A percentile compares a stretch with the other conserved stretches of the same genome.
Evolutionary conservation across 1,140 invertebrate genomes (phyloP).

Genomic region (Drosophila serrata): DNA sequence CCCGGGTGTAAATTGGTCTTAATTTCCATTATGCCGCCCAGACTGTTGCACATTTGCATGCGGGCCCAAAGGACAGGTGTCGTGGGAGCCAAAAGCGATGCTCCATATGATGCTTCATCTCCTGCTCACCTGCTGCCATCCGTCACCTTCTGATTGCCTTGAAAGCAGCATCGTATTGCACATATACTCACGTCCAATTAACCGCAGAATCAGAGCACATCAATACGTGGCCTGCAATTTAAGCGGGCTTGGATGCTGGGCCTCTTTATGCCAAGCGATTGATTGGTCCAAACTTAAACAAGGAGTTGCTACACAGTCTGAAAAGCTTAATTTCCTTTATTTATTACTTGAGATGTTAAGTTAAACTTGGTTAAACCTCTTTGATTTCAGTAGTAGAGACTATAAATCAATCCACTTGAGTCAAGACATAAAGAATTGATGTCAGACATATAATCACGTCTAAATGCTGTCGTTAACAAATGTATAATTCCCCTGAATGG

Average conservation of each 20-base stretch:
- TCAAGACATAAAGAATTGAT: not conserved
- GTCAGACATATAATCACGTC: conserved; percentile 6
- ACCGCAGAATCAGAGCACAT: conserved; percentile 41
- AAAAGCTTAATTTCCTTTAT: not conserved
- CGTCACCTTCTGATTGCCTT: conserved; percentile 17
- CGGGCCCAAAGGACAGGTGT: conserved; percentile 26
- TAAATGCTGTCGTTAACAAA: conserved; percentile 5
- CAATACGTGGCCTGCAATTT: conserved; percentile 35
- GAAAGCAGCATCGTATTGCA: not conserved
- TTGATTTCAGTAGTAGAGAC: not conserved
- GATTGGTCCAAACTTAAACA: conserved; percentile 6
- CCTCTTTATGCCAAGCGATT: conserved; percentile 6
- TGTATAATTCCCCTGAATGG: conserved; percentile 5
- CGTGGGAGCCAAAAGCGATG: conserved; percentile 8
- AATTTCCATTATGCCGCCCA: conserved; percentile 28
- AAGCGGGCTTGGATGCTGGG: conserved; percentile 19
- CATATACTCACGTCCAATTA: conserved; percentile 34
- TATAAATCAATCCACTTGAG: conserved; percentile 6
- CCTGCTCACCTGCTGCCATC: conserved; percentile 4
- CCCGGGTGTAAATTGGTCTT: conserved; percentile 27
- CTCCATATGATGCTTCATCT: not conserved
- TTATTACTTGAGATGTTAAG: not conserved
- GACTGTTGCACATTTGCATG: conserved; percentile 46
- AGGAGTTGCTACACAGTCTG: not conserved
- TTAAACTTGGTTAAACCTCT: not conserved